Conservation (phyloP, 2,113 vertebrate genomes). For the human region GRCh38 chr5:141612501-141613000, state of each 20-base stretch:
- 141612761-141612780: background rate
- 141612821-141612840: background rate
- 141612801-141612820: background rate
- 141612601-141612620: constrained; percentile 16
- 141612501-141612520: background rate
- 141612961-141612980: constrained; percentile 42
- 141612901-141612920: background rate
- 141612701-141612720: background rate
- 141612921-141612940: constrained; percentile 32
- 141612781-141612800: background rate
- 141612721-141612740: constrained; percentile 10
- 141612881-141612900: background rate
- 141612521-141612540: background rate
- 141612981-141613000: background rate
- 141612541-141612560: background rate
- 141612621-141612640: background rate
- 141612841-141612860: background rate
- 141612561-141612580: constrained; percentile 8
- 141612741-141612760: constrained; percentile 9
- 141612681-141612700: background rate
- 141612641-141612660: background rate
- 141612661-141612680: background rate
- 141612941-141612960: background rate
- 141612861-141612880: background rate
- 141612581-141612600: background rate